Base-by-base conservation (phyloP, 2,888 invertebrate genomes). In the Drosophila mimetica region DNA sequence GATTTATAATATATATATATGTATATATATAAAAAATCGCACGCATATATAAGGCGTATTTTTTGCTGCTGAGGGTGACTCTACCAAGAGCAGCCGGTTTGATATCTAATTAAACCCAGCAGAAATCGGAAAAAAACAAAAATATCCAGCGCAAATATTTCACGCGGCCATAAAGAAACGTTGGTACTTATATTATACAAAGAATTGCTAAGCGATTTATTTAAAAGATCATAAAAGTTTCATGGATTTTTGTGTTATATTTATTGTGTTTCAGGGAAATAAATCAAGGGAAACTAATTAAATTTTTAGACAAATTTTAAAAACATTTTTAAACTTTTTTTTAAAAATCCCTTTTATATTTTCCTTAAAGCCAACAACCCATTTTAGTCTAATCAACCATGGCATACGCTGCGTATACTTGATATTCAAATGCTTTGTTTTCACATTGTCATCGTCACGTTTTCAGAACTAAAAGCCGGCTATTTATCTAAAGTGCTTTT, bases 21-120 rank as follows among this genome's bases (percentile, higher is more conserved):
- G n/a, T n/a, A n/a, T n/a, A n/a, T n/a, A 66, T 47, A 41, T 52
- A 42, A 54, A 44, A 55, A 25, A 59, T 60, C 16, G 22, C 37
- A 46, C 37, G 34, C 42, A 65, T 63, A 52, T 37, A 41, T 42
- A 44, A 20, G n/a, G 39, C 28, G 20, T 51, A 16, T 58, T 36
- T 48, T 34, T 34, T 18, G 39, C 46, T 14, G 44, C 36, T 52
- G 58, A 69, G 52, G 57, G 50, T 70, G 42, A 50, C 41, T 41
- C 20, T 59, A 60, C 44, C 46, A 48, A 48, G 41, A 48, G 18
- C 48, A 73, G 71, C 74, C 73, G 71, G 71, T 71, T 71, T 71
- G 34, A 51, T 51, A 44, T 65, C 44, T 73, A 71, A 71, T 73
- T 73, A 65, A 74, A 44, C 30, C 52, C 48, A 71, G 39, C 16